These are phyloP conservation scores for Ploceus nigricollis DNA, from an alignment of 2,113 vertebrate genomes.

Conservation along the genomic window DNA sequence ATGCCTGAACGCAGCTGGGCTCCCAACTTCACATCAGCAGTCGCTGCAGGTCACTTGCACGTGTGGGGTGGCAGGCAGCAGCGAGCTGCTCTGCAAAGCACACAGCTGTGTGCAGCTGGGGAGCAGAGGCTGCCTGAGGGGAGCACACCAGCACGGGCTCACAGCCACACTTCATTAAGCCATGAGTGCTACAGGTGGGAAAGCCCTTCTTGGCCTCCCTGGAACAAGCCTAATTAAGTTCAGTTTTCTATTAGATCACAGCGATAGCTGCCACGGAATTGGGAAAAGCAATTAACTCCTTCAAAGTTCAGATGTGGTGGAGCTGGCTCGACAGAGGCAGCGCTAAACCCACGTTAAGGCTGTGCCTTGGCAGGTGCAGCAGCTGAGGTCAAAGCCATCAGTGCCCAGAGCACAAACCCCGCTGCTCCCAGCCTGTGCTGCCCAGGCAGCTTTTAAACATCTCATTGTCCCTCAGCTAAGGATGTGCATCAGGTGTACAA, in stretches of 20 bases:
- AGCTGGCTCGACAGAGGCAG: background rate
- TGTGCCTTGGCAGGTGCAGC: background rate
- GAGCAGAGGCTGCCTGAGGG: rapidly evolving
- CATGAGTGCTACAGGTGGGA: background rate
- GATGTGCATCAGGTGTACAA: rapidly evolving
- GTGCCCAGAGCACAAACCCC: background rate
- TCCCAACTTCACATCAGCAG: background rate
- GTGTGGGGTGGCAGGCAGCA: rapidly evolving
- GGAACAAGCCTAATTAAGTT: background rate
- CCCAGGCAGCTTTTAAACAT: background rate
- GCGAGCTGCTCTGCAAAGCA: rapidly evolving
- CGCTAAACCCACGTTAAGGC: background rate
- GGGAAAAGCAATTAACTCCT: constrained; percentile 30
- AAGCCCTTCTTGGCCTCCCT: background rate
- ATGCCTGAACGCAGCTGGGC: rapidly evolving
- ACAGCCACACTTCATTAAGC: background rate
- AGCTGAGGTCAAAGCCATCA: background rate
- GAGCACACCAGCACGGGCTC: background rate
- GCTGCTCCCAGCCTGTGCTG: rapidly evolving
- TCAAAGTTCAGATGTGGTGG: background rate
- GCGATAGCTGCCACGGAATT: background rate
- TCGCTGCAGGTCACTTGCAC: rapidly evolving
- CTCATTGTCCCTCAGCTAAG: background rate
- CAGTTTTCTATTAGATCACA: background rate
- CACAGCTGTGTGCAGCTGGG: background rate